Conservation (phyloP, 1,140 invertebrate species). For the Leptopilina clavipes region DNA sequence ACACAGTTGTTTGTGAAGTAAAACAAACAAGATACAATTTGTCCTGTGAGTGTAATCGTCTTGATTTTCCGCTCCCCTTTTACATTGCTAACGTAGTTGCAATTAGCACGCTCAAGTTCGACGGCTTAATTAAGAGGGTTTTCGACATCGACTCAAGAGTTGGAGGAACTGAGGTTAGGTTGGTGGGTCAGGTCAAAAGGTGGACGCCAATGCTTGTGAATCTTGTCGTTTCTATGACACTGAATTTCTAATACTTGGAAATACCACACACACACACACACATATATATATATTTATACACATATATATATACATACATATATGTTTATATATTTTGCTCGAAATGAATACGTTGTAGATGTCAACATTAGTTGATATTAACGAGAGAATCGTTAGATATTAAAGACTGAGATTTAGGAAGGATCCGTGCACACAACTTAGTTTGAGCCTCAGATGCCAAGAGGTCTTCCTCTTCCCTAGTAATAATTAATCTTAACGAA, state of each 20-base stretch:
- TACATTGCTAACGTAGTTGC: slow-evolving; percentile 52
- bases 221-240: slow-evolving; percentile 28
- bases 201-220: slow-evolving; percentile 35
- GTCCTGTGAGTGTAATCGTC: slow-evolving; percentile 56
- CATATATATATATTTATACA: neutral
- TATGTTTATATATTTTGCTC: neutral
- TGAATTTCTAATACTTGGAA: slow-evolving; percentile 19
- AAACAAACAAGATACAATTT: slow-evolving; percentile 47
- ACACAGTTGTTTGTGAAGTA: neutral
- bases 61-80: slow-evolving; percentile 43
- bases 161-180: slow-evolving; percentile 54
- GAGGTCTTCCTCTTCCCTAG: slow-evolving; percentile 56
- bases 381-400: slow-evolving; percentile 58
- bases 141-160: slow-evolving; percentile 49
- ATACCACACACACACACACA: neutral
- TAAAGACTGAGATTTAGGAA: slow-evolving; percentile 63
- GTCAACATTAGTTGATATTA: slow-evolving; percentile 36
- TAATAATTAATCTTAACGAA: slow-evolving; percentile 71
- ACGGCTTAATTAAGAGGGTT: slow-evolving; percentile 70
- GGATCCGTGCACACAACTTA: slow-evolving; percentile 54
- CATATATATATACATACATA: neutral
- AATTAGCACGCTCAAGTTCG: slow-evolving; percentile 69
- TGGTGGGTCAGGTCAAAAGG: slow-evolving; percentile 54
- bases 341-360: neutral
- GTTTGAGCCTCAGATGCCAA: slow-evolving; percentile 52